Base-by-base conservation (phyloP, 2,113 vertebrate genomes). In the Apeltes quadracus region DNA sequence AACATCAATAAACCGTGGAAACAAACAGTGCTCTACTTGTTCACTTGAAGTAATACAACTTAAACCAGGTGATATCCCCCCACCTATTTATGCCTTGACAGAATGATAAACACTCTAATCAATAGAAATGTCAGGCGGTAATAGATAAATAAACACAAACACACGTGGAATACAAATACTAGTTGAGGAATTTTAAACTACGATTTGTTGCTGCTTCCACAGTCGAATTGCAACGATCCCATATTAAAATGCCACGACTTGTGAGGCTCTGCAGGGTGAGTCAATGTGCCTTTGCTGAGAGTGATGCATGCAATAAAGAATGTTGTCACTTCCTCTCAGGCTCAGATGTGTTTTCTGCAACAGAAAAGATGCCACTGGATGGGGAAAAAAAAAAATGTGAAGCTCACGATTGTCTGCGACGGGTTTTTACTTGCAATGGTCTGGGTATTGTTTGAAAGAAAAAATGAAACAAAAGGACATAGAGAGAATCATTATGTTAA, bases 211-310 rank as follows among this genome's bases (percentile, higher is more conserved):
- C 68, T 48, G 36, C 67, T 75, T 85, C 65, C 63, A n/a, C n/a
- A 51, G 51, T 46, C 51, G 20, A 75, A 48, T 29, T 70, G 61
- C 59, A 81, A 36, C 55, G 48, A 67, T 64, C 83, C 61, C 69
- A 61, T 78, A 84, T 86, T 87, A 82, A 88, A 88, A 85, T 86
- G 82, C 76, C 90, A 88, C 80, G 79, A 78, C 85, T 84, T 78
- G 74, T 89, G 70, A 90, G 79, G 54, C 67, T 89, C 87, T 83
- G 61, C 63, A 18, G 83, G 76, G 76, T 90, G 86, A 90, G 64
- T 90, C 85, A 89, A 66, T 82, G 81, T 88, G 84, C 77, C 88
- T 89, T 90, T 86, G 83, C 82, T 87, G 76, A 81, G 81, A 89
- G 81, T 83, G 86, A 88, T 82, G 55, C 79, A 75, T 61, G 76